Base-by-base conservation (phyloP, 2,797 vertebrate species). In the Sebastes nivosus region DNA sequence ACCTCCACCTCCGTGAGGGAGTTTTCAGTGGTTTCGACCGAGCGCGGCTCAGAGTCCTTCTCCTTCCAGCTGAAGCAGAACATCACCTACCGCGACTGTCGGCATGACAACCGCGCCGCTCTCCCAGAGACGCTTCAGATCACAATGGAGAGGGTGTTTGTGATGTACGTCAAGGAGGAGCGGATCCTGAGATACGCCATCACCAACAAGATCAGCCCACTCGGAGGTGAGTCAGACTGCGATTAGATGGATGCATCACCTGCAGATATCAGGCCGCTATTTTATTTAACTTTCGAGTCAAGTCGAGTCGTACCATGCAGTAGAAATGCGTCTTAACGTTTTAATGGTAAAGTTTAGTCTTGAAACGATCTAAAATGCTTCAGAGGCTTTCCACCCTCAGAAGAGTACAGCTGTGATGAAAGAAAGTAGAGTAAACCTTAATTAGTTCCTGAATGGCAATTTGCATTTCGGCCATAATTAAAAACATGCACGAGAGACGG, bases 41-140 rank as follows among this genome's bases (percentile, higher is more conserved):
- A 96, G 20, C 91, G 89, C 0, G 76, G 94, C 79, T 96, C 96
- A 0, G 96, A 97, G 87, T 96, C 95, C 2, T 82, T 95, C 79
- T 97, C 96, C 69, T 98, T 97, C 92, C 96, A 92, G 34, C 72
- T 99, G 79, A 94, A 85, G 13, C 98, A 99, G 95, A 99, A 98
- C 89, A 77, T 99, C 90, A 97, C 96, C 3, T 97, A 96, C 74
- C 74, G 92, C 0, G 92, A 94, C 20, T 99, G 98, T 81, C 91
- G 84, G 0, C 96, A 97, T 0, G 59, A 93, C 32, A 94, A 69
- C 63, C 88, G 32, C 1, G 75, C 52, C 2, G 22, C 38, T 1
- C 0, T 22, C 24, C 94, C 87, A 0, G 75, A 94, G 58, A 92
- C 90, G 0, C 96, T 97, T 94, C 96, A 92, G 89, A 95, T 99